Evolutionary conservation across 2,888 invertebrate genomes (phyloP), one percentile per base, ranked within the genome.

Genomic region (Anagyrus pseudococci): DNA sequence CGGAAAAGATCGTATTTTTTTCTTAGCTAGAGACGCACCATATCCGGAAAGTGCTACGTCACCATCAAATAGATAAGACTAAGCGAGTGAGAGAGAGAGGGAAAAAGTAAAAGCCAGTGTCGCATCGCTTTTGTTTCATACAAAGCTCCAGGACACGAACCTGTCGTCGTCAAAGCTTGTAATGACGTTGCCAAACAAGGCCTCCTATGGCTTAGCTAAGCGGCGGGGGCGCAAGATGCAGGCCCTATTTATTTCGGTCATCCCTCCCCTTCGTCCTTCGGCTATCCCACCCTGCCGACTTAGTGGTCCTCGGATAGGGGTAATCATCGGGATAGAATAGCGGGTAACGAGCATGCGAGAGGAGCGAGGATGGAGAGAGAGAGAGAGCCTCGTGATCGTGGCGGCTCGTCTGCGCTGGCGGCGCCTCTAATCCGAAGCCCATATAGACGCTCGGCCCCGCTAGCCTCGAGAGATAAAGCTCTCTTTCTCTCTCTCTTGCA

Each of bases 171-270:
- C 64, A 60, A 64, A 67, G 56, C 66, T 54, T 56, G 62, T 69
- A 69, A 71, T 66, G 67, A 67, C 60, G 54, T 55, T 44, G 67
- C 68, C 64, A 71, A 71, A 72, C 68, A 69, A 69, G 69, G 60
- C 58, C 66, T 50, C 26, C 55, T 58, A 37, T 54, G 53, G 40
- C 40, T 41, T 64, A 64, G 58, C 62, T 66, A 59, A 56, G 58
- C 54, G 17, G 54, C n/a, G n/a, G n/a, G 52, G 44, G 40, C 40
- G 54, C 25, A 46, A 57, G 63, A 43, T 60, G 47, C 62, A 54
- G 58, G 52, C 58, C 49, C 56, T 64, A 69, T 71, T 67, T 70
- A 67, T 69, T 68, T 62, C 62, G 53, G 44, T 49, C 23, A 46
- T 52, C 26, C n/a, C n/a, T n/a, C n/a, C n/a, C n/a, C n/a, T n/a